These are phyloP conservation scores for Microctonus brassicae DNA, from an alignment of 2,888 invertebrate species.

Conservation along the genomic window DNA sequence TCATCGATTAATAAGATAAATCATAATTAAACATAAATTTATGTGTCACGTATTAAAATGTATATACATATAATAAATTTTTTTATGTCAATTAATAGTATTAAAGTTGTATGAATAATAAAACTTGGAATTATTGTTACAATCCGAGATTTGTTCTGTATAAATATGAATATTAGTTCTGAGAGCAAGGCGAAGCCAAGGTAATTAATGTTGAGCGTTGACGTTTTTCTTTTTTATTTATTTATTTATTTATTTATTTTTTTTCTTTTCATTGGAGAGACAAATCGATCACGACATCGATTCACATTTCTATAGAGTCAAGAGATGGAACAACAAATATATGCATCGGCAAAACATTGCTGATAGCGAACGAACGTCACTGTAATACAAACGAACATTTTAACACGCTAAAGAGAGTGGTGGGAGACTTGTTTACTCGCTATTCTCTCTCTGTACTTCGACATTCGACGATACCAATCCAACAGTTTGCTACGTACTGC, in stretches of 20 bases:
- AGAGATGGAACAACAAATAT: conserved; percentile 14
- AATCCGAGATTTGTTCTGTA: background rate
- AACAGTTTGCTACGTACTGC: conserved; percentile 46
- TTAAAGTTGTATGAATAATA: too few species aligned
- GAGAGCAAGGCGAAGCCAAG: background rate
- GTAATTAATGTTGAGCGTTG: background rate
- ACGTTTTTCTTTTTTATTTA: background rate
- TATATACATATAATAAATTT: background rate
- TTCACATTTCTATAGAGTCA: background rate
- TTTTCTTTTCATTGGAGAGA: too few species aligned
- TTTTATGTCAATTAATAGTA: background rate
- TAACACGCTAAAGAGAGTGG: conserved; percentile 25
- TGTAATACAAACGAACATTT: conserved; percentile 22
- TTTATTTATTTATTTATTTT: background rate
- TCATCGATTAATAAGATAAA: background rate
- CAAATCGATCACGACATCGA: background rate
- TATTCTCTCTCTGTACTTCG: conserved; percentile 46
- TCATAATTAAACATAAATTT: background rate
- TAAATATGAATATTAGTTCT: background rate
- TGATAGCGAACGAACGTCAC: conserved; percentile 22
- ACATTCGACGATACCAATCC: conserved; percentile 44
- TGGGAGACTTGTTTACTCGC: conserved; percentile 49
- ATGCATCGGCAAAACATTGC: background rate
- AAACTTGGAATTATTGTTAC: too few species aligned
- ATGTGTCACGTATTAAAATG: background rate